Conservation (phyloP, 1,140 invertebrate species). For the Lordiphosa stackelbergi region DNA sequence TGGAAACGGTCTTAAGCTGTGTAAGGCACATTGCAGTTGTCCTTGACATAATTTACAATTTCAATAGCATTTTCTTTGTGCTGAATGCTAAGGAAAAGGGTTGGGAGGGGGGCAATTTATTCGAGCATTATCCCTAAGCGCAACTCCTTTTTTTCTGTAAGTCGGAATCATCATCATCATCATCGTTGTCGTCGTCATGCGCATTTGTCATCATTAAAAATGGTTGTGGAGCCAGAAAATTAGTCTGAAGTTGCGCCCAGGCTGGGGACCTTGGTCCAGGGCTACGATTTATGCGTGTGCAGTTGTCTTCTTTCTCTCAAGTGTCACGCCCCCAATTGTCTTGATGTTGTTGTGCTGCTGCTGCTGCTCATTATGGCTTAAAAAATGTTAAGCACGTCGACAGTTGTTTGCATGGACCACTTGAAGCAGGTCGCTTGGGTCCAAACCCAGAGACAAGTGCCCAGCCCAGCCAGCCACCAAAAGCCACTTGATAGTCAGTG, state of each 20-base stretch:
- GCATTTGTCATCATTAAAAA: slow-evolving; percentile 72
- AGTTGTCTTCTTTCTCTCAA: slow-evolving; percentile 45
- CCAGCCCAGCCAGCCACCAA: slow-evolving; percentile 21
- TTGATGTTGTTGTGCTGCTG: slow-evolving; percentile 17
- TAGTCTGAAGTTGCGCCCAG: slow-evolving; percentile 33
- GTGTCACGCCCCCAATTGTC: slow-evolving; percentile 54
- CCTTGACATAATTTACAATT: slow-evolving; percentile 75
- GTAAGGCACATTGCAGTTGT: slow-evolving; percentile 19
- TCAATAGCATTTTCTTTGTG: slow-evolving; percentile 54
- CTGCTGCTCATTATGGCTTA: slow-evolving; percentile 70
- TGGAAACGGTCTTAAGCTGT: not conserved
- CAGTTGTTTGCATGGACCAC: slow-evolving; percentile 59
- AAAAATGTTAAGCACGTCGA: slow-evolving; percentile 73
- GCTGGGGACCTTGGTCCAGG: slow-evolving; percentile 25
- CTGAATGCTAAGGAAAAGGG: slow-evolving; percentile 12
- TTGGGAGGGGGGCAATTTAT: slow-evolving; percentile 43
- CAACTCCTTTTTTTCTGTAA: slow-evolving; percentile 43
- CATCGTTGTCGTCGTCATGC: slow-evolving; percentile 22
- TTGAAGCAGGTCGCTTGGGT: slow-evolving; percentile 66
- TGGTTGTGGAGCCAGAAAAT: slow-evolving; percentile 49
- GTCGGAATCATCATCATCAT: slow-evolving; percentile 52
- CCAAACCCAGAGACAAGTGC: slow-evolving; percentile 38
- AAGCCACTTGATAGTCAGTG: slow-evolving; percentile 71
- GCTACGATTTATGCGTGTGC: slow-evolving; percentile 68
- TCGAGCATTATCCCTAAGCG: slow-evolving; percentile 50